Evolutionary conservation across 2,888 invertebrate genomes (phyloP).

Genomic region (Oligia fasciuncula): DNA sequence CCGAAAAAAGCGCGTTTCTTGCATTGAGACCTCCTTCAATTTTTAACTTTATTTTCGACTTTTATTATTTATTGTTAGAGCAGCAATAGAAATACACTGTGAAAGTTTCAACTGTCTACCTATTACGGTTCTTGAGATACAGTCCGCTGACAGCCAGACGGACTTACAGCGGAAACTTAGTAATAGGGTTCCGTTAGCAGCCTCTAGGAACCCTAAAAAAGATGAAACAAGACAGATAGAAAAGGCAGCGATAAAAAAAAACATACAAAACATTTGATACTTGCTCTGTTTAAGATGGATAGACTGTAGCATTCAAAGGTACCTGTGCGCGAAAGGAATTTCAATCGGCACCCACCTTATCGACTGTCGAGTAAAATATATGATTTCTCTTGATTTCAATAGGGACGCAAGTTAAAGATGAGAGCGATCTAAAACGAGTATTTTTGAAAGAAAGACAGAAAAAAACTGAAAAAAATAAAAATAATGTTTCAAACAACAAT

Average conservation of each 20-base stretch:
- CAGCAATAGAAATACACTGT: no score
- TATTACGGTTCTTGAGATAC: no score
- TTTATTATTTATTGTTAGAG: no score
- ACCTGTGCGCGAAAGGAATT: slow-evolving; percentile 58
- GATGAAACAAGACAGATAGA: not conserved
- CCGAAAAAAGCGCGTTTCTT: no score
- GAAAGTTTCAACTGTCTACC: no score
- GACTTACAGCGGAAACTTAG: no score
- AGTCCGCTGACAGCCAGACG: no score
- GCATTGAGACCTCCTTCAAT: no score
- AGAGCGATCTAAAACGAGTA: not conserved
- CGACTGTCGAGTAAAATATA: slow-evolving; percentile 59
- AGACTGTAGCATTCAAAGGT: slow-evolving; percentile 57
- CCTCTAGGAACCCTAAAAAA: not conserved
- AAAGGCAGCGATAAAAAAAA: not conserved
- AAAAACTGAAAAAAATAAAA: no score
- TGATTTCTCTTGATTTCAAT: slow-evolving; percentile 61
- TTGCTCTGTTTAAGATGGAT: slow-evolving; percentile 29
- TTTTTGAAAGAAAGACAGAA: not conserved
- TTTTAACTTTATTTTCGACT: no score
- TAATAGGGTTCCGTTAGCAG: no score
- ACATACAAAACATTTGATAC: slow-evolving; percentile 51
- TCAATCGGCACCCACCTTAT: slow-evolving; percentile 62
- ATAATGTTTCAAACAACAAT: no score
- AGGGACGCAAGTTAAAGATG: slow-evolving; percentile 10